Evolutionary conservation across 2,888 invertebrate genomes (phyloP), one percentile per base, ranked within the genome.

Genomic region (Stenurella melanura): DNA sequence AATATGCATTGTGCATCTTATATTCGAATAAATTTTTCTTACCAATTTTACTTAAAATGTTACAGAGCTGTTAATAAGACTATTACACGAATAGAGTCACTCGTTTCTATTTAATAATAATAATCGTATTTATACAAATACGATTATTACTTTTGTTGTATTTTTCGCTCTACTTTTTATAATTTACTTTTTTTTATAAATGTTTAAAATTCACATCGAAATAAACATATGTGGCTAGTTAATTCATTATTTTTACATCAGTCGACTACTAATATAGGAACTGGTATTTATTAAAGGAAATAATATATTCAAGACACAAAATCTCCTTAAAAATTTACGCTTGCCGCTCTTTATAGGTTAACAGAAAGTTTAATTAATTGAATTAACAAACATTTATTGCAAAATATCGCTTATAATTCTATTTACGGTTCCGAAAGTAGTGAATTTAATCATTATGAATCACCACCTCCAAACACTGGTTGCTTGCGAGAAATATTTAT

Each of bases 321-420:
- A 42, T n/a, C 19, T 17, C 58, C 58, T 58, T 66, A 17, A 42
- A 42, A 66, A 50, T 66, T 66, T 42, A 66, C 64, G 64, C 64
- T 66, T 9, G 18, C 38, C 64, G 38, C 58, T 58, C 50, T 58
- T 18, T 18, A 21, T 21, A 58, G 58, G 38, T 42, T 38, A 38
- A 18, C 12, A 66, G 64, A 66, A 34, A 66, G 42, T 42, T 26
- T 26, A 26, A 26, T 26, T 66, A 66, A 66, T 66, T 66, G 21
- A 19, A 50, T 50, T 58, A 58, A 58, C 58, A 42, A 66, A 66
- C 64, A 66, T 66, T 66, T 66, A 66, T 66, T 19, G 12, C 1
- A 21, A 58, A 58, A 19, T 58, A 19, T 19, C 58, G 11, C 11
- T 11, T 58, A 2, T 21, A 21, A 58, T 58, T 58, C 21, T 0